These are phyloP conservation scores for Scarus forsteni DNA, from an alignment of 2,797 vertebrate genomes.

Conservation along the genomic window DNA sequence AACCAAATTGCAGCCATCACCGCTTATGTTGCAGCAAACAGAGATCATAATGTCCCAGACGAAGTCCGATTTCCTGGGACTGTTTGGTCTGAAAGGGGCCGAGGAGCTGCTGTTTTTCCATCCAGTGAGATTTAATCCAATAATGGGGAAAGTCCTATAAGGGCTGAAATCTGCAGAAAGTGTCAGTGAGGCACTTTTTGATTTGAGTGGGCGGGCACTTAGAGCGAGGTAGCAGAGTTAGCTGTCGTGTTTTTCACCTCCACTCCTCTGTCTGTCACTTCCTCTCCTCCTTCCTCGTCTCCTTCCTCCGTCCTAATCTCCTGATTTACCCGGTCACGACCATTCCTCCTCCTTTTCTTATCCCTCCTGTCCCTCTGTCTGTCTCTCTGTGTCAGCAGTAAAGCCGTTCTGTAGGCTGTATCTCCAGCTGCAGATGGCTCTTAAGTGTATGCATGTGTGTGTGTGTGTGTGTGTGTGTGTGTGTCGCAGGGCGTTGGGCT, in stretches of 20 bases:
- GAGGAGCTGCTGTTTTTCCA: not conserved
- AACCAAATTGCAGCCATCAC: too few relatives aligned
- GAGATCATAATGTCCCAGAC: not conserved
- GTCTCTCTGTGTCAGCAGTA: slow-evolving; percentile 69
- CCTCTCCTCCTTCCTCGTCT: slow-evolving; percentile 19
- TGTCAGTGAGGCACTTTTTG: slow-evolving; percentile 56
- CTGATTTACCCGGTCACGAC: slow-evolving; percentile 48
- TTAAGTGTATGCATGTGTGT: slow-evolving; percentile 57
- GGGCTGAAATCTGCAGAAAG: slow-evolving; percentile 43
- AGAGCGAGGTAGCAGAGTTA: slow-evolving; percentile 37
- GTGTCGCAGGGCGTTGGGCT: slow-evolving; percentile 69
- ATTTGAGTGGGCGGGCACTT: slow-evolving; percentile 46
- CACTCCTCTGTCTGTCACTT: slow-evolving; percentile 20
- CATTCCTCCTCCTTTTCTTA: slow-evolving; percentile 34
- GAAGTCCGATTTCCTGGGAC: not conserved
- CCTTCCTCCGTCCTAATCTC: slow-evolving; percentile 38
- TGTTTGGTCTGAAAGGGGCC: not conserved
- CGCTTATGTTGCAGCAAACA: too few relatives aligned
- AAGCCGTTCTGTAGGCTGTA: slow-evolving; percentile 79
- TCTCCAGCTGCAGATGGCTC: slow-evolving; percentile 83
- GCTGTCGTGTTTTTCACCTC: slow-evolving; percentile 13
- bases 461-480: slow-evolving; percentile 38
- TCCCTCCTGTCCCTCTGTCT: slow-evolving; percentile 36
- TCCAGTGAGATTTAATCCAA: slow-evolving; percentile 36
- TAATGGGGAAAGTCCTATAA: slow-evolving; percentile 24